phyloP scores from a whole-genome alignment of 2,113 vertebrate genomes.

The Apaloderma vittatum region DNA sequence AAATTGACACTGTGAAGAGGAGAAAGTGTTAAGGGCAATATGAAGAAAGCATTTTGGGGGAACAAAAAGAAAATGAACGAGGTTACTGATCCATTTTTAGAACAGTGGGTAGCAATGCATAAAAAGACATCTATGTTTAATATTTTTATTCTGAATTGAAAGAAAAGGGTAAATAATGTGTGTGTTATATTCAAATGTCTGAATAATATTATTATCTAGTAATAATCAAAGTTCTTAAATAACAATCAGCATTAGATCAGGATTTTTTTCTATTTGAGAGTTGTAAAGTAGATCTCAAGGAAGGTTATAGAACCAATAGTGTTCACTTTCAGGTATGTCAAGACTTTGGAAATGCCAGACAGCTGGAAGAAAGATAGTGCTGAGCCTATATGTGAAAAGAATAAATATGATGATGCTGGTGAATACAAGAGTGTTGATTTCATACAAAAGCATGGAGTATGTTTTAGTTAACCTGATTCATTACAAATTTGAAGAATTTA shows the following conservation, averaged over 20 bases:
- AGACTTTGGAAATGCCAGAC: not conserved
- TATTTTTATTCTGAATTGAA: not conserved
- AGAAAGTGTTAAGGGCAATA: not conserved
- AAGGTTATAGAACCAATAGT: not conserved
- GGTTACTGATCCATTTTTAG: not conserved
- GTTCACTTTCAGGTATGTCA: not conserved
- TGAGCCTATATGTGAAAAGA: rapidly evolving
- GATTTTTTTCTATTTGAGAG: not conserved
- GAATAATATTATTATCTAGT: not conserved
- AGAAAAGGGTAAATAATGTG: not conserved
- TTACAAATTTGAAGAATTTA: not conserved
- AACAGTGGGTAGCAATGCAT: not conserved
- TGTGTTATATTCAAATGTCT: not conserved
- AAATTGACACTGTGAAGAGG: not conserved
- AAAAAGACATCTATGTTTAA: not conserved
- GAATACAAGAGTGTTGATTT: not conserved
- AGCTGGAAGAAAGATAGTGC: not conserved
- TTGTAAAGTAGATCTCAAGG: not conserved
- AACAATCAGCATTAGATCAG: not conserved
- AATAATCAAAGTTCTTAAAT: not conserved
- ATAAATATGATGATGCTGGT: not conserved
- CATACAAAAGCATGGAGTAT: not conserved
- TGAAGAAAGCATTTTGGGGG: not conserved
- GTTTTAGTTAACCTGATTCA: not conserved
- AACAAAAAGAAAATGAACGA: not conserved